phyloP scores from a whole-genome alignment of 1,140 invertebrate species.

The Drosophila azteca region DNA sequence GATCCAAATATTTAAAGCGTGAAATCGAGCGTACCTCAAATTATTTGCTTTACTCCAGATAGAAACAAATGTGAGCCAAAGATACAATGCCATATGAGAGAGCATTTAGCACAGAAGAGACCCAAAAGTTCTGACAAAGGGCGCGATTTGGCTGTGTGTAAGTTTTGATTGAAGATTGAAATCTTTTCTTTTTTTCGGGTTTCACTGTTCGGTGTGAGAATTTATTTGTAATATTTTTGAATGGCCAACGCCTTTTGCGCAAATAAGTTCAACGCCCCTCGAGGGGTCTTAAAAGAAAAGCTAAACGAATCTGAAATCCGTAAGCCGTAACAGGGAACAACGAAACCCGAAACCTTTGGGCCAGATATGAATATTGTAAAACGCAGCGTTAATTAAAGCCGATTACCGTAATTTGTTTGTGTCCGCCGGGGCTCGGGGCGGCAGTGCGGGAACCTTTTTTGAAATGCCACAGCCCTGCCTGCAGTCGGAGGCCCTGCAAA shows the following conservation, averaged over 20 bases:
- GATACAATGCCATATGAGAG: constrained; percentile 27
- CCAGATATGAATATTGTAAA: constrained; percentile 44
- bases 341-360: constrained; percentile 39
- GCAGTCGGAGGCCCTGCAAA: constrained; percentile 61
- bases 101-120: constrained; percentile 49
- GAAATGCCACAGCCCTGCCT: constrained; percentile 20
- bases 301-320: constrained; percentile 21
- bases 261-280: constrained; percentile 68
- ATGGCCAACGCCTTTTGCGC: constrained; percentile 60
- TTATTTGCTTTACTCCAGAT: constrained; percentile 61
- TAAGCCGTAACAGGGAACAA: constrained; percentile 7
- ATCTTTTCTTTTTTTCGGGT: constrained; percentile 43
- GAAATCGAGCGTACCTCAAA: constrained; percentile 63
- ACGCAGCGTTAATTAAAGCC: constrained; percentile 74
- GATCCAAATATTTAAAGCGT: constrained; percentile 62
- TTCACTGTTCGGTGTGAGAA: constrained; percentile 50
- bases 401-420: constrained; percentile 81
- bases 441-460: constrained; percentile 50
- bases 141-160: constrained; percentile 3
- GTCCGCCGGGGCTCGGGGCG: constrained; percentile 51
- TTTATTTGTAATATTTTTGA: constrained; percentile 56
- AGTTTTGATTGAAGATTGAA: constrained; percentile 67
- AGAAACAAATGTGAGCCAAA: constrained; percentile 21
- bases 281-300: constrained; percentile 29
- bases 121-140: constrained; percentile 30